These are phyloP conservation scores for Aphrocallistes beatrix DNA, from an alignment of 37 sponge, comb jelly and placozoan genomes.

Conservation along the genomic window DNA sequence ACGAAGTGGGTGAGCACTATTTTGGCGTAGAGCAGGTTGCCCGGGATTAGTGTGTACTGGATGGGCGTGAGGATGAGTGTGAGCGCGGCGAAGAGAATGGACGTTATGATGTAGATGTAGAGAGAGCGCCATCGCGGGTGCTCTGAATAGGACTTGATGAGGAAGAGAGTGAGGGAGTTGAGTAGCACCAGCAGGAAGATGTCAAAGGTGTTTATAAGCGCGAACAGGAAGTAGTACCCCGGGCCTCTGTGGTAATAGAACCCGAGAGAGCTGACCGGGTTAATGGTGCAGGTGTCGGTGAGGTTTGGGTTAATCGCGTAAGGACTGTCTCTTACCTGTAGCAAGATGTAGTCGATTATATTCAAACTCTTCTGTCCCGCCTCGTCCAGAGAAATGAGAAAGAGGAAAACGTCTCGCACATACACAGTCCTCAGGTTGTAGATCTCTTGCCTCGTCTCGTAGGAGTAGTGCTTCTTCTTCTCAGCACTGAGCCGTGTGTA, in stretches of 20 bases:
- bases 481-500: background rate
- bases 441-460: background rate
- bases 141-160: background rate
- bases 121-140: background rate
- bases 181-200: background rate
- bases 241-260: slow-evolving; percentile 14
- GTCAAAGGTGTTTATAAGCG: background rate
- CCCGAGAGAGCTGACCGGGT: slow-evolving; percentile 6
- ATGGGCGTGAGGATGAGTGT: background rate
- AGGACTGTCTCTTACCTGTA: background rate
- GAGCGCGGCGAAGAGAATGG: background rate
- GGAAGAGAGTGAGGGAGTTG: background rate
- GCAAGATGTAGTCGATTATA: background rate
- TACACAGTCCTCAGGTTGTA: background rate
- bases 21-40: background rate
- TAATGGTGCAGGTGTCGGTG: background rate
- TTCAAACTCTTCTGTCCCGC: background rate
- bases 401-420: background rate
- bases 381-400: background rate
- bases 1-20: background rate
- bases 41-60: background rate
- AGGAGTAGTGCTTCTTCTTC: background rate
- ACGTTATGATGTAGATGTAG: background rate
- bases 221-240: background rate
- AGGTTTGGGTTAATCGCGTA: background rate